Evolutionary conservation across 2,888 invertebrate species (phyloP), one percentile per base, ranked within the genome.

Genomic region (Mimas tiliae): DNA sequence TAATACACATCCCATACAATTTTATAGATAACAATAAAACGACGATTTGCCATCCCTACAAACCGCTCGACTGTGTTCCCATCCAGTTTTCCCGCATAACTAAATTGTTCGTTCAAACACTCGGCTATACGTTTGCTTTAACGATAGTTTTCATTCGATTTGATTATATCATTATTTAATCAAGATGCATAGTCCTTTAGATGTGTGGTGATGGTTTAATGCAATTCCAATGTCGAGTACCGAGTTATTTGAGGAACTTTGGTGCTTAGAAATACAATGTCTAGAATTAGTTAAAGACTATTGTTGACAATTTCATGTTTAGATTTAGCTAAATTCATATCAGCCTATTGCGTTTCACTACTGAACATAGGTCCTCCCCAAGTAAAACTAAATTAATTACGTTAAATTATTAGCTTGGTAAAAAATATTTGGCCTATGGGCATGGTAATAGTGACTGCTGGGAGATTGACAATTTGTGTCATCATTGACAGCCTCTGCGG

Each of bases 51-150:
- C 81, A 72, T 62, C 83, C 75, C 80, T 83, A 81, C 71, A 72
- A 72, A 82, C 75, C 82, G 79, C 77, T 83, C 75, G 76, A 82
- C 85, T 82, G 78, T 81, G 77, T 79, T 79, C 80, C 74, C 78
- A 78, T 82, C 70, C 77, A 81, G 82, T 78, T 79, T 76, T 80
- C 2, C 80, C 79, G 84, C 83, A 86, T 86, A 87, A 87, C 87
- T 87, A 87, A 88, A 88, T 87, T 86, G 84, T 84, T 72, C 82
- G 81, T 84, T 81, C 85, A 83, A 85, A 87, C 83, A 85, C 82
- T 81, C 74, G 68, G 67, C 68, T 71, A 72, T 76, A 80, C 75
- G 78, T 82, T 81, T 80, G 75, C 72, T 71, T 80, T 70, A 68
- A 71, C 67, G 73, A 75, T 80, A 74, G 76, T 79, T 82, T 76